Conservation (phyloP, 1,140 invertebrate genomes). For the Ptiloglossa arizonensis region DNA sequence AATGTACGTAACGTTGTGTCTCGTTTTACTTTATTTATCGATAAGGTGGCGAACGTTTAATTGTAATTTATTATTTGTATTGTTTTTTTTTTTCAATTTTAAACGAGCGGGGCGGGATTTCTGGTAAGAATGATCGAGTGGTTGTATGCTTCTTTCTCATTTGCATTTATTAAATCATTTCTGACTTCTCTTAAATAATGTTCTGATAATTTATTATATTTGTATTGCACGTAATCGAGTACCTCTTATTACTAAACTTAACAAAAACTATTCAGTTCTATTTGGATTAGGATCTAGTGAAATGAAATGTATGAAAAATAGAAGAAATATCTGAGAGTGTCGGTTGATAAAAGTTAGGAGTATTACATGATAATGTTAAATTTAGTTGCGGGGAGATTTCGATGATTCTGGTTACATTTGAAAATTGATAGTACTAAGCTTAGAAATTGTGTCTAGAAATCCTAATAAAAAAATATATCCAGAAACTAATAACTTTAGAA, state of each 20-base stretch:
- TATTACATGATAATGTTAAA: not conserved
- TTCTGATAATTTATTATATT: not conserved
- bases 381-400: not conserved
- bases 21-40: too few species aligned
- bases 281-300: not conserved
- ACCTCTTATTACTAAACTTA: not conserved
- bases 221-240: not conserved
- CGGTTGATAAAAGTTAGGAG: not conserved
- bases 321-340: not conserved
- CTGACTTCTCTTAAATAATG: not conserved
- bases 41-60: too few species aligned
- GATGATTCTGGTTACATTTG: not conserved
- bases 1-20: too few species aligned
- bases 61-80: too few species aligned
- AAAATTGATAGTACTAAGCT: too few species aligned
- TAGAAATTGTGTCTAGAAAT: too few species aligned
- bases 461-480: too few species aligned
- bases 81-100: not conserved
- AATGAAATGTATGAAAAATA: not conserved
- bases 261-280: not conserved
- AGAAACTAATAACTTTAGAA: too few species aligned
- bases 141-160: not conserved
- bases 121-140: not conserved
- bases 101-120: not conserved
- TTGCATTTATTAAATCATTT: not conserved